Conservation (phyloP, 2,797 vertebrate genomes). For the Chrysocyon brachyurus region DNA sequence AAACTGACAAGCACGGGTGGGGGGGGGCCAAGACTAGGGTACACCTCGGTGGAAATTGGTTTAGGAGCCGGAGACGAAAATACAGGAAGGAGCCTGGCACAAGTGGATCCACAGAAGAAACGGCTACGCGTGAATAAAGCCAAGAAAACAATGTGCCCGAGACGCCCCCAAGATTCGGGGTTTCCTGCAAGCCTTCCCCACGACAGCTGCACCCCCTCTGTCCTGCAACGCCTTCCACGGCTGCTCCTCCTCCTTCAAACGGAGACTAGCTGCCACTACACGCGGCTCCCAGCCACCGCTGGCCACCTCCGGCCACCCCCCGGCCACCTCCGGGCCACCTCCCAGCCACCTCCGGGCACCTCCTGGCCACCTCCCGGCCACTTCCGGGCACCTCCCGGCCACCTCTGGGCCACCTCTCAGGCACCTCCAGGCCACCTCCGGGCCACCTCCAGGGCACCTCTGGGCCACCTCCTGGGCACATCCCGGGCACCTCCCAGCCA, state of each 20-base stretch:
- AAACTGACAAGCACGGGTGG: not conserved
- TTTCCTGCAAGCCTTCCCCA: not conserved
- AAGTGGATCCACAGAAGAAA: not conserved
- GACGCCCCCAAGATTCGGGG: fast-evolving
- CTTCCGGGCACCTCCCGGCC: too few relatives aligned
- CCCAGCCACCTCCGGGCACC: too few relatives aligned
- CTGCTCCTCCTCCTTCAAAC: not conserved
- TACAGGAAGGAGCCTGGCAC: not conserved
- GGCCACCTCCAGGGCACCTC: too few relatives aligned
- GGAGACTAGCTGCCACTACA: not conserved
- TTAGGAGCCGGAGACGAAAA: not conserved
- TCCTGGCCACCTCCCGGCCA: too few relatives aligned
- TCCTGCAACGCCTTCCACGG: not conserved
- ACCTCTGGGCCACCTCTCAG: too few relatives aligned
- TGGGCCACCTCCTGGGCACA: not conserved
- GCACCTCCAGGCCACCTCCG: too few relatives aligned
- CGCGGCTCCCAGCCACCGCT: not conserved
- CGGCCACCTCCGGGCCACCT: too few relatives aligned
- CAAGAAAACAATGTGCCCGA: not conserved
- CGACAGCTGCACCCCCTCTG: not conserved
- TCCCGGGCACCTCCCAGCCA: fast-evolving
- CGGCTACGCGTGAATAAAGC: not conserved
- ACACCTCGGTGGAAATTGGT: not conserved
- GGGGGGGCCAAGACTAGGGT: not conserved
- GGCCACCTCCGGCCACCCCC: too few relatives aligned